Base-by-base conservation (phyloP, 2,888 invertebrate species). In the Alcis repandata region DNA sequence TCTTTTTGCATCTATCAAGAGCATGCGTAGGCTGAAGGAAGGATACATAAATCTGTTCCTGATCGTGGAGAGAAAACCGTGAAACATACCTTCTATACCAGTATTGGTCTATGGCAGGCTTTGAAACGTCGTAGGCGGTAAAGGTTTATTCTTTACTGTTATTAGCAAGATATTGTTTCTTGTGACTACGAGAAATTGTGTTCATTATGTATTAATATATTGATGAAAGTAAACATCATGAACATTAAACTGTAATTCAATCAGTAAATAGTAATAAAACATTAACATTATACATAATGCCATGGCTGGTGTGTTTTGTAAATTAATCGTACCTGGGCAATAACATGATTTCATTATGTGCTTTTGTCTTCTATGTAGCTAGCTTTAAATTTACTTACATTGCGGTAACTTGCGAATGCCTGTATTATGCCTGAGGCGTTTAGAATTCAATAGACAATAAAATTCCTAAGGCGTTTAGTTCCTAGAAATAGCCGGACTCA, bases 31-130 rank as follows among this genome's bases (percentile, higher is more conserved):
- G 88, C 78, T 68, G 83, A 72, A 74, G 71, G 76, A 83, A 82
- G 82, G 82, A 83, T 79, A 78, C 80, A 89, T 90, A 90, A 90
- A 90, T 89, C 87, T 83, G 82, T 85, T 56, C 74, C 72, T 76
- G 80, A 84, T 83, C 86, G 87, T 86, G 78, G 78, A 75, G 88
- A 79, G 87, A 84, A 88, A 89, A 87, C 82, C 80, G 79, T 81
- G 84, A 83, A 86, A 85, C 78, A 78, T 77, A 10, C 9, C 43
- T 40, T 38, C 38, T 11, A 41, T 74, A 74, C 72, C 53, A 63
- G 77, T 78, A 78, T 77, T 75, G 74, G 70, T 76, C 80, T 75
- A 79, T 75, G 72, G 75, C 70, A 74, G 67, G 70, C 73, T 82
- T 83, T 77, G 80, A 82, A 79, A 82, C 74, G 74, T 68, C 74